A percentile compares a stretch with the other conserved stretches of the same genome.
phyloP scores from a whole-genome alignment of 2,888 invertebrate genomes.

The Heliconius cydno region DNA sequence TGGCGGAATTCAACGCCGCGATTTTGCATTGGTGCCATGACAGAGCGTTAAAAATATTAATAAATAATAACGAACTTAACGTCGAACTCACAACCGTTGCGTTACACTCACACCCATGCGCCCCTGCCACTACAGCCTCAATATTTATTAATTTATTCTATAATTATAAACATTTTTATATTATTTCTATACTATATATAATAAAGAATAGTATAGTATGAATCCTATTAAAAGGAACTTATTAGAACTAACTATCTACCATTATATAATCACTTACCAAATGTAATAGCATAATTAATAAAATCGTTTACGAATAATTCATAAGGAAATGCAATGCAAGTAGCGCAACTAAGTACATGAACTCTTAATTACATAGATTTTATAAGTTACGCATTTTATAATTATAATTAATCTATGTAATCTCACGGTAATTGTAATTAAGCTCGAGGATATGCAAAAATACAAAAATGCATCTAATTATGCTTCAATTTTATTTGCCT shows the following conservation, averaged over 20 bases:
- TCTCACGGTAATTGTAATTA: not conserved
- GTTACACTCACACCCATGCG: too few relatives aligned
- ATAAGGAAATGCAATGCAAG: slow-evolving; percentile 20
- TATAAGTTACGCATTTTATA: slow-evolving; percentile 16
- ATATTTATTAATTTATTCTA: too few relatives aligned
- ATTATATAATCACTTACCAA: slow-evolving; percentile 22
- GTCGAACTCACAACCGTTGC: too few relatives aligned
- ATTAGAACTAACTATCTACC: slow-evolving; percentile 7
- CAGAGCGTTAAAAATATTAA: too few relatives aligned
- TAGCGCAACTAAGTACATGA: not conserved
- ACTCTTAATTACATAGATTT: slow-evolving; percentile 20
- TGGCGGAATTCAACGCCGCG: too few relatives aligned
- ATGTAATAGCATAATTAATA: slow-evolving; percentile 25
- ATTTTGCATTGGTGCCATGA: too few relatives aligned
- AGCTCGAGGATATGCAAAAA: not conserved
- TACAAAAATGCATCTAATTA: not conserved
- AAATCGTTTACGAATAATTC: slow-evolving; percentile 27
- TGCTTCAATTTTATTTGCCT: not conserved
- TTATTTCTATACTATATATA: not conserved
- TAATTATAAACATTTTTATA: not conserved
- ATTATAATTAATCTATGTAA: slow-evolving; percentile 22
- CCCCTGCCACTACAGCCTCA: too few relatives aligned
- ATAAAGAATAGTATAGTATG: not conserved
- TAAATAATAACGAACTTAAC: too few relatives aligned
- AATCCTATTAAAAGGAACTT: slow-evolving; percentile 7